Percentiles rank a stretch among this genome's conserved stretches.
Evolutionary conservation across 2,888 invertebrate genomes (phyloP).

Genomic region (Xanthostigma xanthostigma): DNA sequence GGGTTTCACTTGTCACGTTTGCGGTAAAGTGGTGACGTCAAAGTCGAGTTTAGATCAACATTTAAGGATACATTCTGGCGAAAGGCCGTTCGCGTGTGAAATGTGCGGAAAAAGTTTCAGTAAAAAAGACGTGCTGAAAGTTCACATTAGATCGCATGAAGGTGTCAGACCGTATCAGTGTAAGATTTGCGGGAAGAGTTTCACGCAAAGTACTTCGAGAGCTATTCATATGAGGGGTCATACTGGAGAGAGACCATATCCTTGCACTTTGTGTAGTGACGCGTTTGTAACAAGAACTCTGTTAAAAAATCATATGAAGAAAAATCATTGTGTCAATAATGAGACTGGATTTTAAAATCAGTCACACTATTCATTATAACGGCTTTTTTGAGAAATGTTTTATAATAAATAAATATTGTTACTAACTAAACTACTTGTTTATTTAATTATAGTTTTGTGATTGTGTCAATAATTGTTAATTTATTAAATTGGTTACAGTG

Average conservation of each 20-base stretch:
- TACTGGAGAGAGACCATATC: conserved; percentile 20
- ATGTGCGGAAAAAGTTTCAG: neutral
- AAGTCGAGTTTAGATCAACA: neutral
- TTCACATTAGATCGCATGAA: neutral
- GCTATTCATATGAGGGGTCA: conserved; percentile 12
- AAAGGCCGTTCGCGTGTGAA: neutral
- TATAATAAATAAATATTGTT: too few species aligned
- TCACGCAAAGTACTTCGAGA: conserved; percentile 12
- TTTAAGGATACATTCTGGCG: neutral
- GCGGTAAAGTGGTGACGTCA: neutral
- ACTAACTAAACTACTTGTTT: too few species aligned
- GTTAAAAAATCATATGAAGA: conserved; percentile 6
- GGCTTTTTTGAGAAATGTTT: too few species aligned
- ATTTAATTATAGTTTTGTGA: too few species aligned
- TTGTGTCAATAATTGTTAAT: too few species aligned
- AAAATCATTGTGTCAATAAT: neutral
- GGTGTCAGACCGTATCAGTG: neutral
- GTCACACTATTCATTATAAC: too few species aligned
- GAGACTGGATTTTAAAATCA: too few species aligned
- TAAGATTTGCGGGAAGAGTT: conserved; percentile 6
- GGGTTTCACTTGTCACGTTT: neutral
- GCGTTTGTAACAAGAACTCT: conserved; percentile 6
- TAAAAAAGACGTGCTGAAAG: too few species aligned
- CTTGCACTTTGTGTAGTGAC: conserved; percentile 9
- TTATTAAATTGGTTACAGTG: too few species aligned